Evolutionary conservation across 2,113 vertebrate genomes (phyloP).

Genomic region (Clarias batrachus): DNA sequence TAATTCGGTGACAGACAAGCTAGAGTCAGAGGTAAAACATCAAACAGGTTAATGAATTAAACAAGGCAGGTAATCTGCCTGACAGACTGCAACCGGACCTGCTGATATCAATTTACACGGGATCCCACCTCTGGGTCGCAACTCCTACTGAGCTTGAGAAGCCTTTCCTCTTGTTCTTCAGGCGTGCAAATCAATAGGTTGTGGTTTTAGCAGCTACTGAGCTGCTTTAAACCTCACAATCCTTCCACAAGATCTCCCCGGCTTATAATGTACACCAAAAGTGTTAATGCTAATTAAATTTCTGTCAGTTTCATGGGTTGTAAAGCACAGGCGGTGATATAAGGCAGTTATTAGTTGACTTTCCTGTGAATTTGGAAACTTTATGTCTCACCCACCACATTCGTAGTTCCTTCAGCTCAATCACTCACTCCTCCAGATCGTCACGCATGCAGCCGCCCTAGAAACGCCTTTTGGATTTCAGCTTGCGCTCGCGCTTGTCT

Average conservation of each 20-base stretch:
- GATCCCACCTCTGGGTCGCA: slow-evolving; percentile 72
- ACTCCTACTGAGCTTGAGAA: slow-evolving; percentile 73
- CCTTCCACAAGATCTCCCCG: background rate
- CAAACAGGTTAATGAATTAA: slow-evolving; percentile 76
- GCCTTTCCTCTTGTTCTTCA: slow-evolving; percentile 64
- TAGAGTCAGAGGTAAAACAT: slow-evolving; percentile 62
- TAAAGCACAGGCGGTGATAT: slow-evolving; percentile 19
- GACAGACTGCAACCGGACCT: slow-evolving; percentile 70
- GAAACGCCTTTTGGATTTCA: slow-evolving; percentile 62
- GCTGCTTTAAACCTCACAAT: background rate
- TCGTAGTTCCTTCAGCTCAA: slow-evolving; percentile 59
- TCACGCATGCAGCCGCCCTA: slow-evolving; percentile 53
- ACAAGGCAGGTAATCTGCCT: slow-evolving; percentile 72
- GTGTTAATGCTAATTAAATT: slow-evolving; percentile 32
- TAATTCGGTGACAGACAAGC: slow-evolving; percentile 36
- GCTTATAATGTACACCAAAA: background rate
- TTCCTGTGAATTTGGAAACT: slow-evolving; percentile 31
- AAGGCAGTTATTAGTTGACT: slow-evolving; percentile 23
- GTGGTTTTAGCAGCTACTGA: slow-evolving; percentile 55
- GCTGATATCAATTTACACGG: slow-evolving; percentile 70
- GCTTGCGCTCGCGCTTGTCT: slow-evolving; percentile 56
- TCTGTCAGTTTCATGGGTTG: slow-evolving; percentile 20
- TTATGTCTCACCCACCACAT: slow-evolving; percentile 62
- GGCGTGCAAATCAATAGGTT: slow-evolving; percentile 64
- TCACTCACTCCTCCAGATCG: slow-evolving; percentile 43